phyloP scores from a whole-genome alignment of 1,140 invertebrate genomes.

The Chymomyza costata region DNA sequence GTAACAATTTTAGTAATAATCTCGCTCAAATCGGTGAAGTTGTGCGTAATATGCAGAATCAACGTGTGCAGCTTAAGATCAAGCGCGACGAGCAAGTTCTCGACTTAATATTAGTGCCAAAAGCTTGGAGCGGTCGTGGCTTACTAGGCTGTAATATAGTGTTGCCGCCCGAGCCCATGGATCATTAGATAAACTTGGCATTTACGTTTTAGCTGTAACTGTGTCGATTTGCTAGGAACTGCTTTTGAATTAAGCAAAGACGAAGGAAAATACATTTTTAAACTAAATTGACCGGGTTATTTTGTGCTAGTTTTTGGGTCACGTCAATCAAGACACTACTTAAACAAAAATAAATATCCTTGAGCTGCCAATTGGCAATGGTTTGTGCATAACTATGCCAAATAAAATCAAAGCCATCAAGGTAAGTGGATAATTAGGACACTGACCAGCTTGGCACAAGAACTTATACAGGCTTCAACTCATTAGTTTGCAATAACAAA shows the following conservation, averaged over 20 bases:
- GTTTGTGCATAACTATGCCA: constrained; percentile 36
- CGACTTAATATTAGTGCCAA: constrained; percentile 80
- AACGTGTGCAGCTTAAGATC: constrained; percentile 79
- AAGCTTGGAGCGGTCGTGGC: constrained; percentile 83
- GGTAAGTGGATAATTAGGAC: too few species aligned
- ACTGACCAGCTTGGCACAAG: too few species aligned
- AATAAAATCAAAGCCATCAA: background rate
- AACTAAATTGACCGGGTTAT: constrained; percentile 21
- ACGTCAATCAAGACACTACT: too few species aligned
- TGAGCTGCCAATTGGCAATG: constrained; percentile 14
- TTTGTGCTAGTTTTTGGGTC: background rate
- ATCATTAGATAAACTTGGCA: constrained; percentile 41
- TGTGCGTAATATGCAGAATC: constrained; percentile 84
- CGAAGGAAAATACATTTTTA: constrained; percentile 15
- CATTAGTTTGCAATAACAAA: too few species aligned
- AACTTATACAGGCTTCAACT: too few species aligned
- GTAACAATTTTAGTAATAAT: constrained; percentile 82
- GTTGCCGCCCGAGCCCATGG: constrained; percentile 76
- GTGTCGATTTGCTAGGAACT: constrained; percentile 8
- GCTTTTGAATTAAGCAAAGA: constrained; percentile 10
- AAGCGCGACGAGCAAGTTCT: constrained; percentile 77
- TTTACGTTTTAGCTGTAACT: constrained; percentile 3
- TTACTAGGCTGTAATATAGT: constrained; percentile 86
- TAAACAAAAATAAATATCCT: too few species aligned
- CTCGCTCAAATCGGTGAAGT: constrained; percentile 82